These are phyloP conservation scores for Chymomyza amoena DNA, from an alignment of 2,888 invertebrate species.

Conservation along the genomic window DNA sequence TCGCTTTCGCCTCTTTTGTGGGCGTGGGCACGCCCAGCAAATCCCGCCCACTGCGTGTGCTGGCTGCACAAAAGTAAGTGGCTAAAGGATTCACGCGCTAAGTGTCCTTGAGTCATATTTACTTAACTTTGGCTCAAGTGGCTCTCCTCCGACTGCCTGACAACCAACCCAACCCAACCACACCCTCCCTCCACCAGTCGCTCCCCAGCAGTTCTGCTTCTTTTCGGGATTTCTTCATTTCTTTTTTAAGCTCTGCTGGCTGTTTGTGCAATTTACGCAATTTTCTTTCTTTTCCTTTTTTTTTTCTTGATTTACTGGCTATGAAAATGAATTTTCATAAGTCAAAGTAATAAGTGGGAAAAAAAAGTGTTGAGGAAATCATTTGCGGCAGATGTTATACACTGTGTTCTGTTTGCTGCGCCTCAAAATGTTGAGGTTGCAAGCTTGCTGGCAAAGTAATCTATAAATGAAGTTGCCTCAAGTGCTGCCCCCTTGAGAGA, in stretches of 20 bases:
- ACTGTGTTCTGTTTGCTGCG: neutral
- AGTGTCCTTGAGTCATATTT: slow-evolving; percentile 70
- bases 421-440: neutral
- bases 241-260: slow-evolving; percentile 8
- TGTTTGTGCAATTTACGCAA: slow-evolving; percentile 38
- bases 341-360: neutral
- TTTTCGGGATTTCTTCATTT: slow-evolving; percentile 8
- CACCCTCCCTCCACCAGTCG: neutral
- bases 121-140: slow-evolving; percentile 61
- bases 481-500: neutral
- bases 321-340: slow-evolving; percentile 51
- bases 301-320: neutral
- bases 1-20: slow-evolving; percentile 43
- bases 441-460: neutral
- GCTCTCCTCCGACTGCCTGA: slow-evolving; percentile 1
- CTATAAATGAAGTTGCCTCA: too few relatives aligned
- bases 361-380: neutral
- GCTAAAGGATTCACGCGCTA: slow-evolving; percentile 60
- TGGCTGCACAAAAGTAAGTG: slow-evolving; percentile 52
- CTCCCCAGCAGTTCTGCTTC: slow-evolving; percentile 13
- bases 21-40: neutral
- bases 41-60: slow-evolving; percentile 16
- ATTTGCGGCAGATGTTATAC: neutral
- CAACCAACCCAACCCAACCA: neutral
- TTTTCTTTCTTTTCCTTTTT: slow-evolving; percentile 33